Evolutionary conservation across 53 echinoderm and acorn worm genomes (phyloP), one percentile per base, ranked within the genome.

Genomic region (Antedon mediterranea): DNA sequence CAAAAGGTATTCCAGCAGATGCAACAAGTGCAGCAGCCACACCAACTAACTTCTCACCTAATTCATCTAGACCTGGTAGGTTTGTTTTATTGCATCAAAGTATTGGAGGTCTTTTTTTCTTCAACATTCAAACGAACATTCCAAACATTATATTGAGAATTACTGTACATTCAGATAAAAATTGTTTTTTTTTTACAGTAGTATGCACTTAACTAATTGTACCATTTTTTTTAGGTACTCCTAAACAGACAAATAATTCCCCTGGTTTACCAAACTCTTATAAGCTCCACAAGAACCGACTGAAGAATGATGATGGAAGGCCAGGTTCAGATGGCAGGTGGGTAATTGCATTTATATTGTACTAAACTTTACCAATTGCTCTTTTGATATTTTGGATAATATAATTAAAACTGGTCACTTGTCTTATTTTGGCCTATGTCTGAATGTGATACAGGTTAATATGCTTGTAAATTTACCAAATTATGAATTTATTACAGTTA

Each of bases 251-350:
- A 30, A 71, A 79, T 0, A 85, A 89, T 11, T 94, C 94, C 3
- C 94, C 94, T 3, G 76, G 81, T 72, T 79, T 91, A n/a, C 93
- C 93, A n/a, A 90, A 80, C 73, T 88, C 88, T 8, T 91, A 90
- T 79, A 90, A 90, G 73, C 30, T 84, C 32, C 76, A 82, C 33
- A 77, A 83, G 73, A 94, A 85, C 43, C 8, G 74, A 2, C 73
- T 84, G 71, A 88, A 88, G 43, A 74, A 84, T 71, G 88, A 93
- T 74, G 83, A 82, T 32, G 86, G 5, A 41, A 41, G 91, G 43
- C 86, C 89, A 27, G 73, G 80, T 28, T 91, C 93, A 9, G 80
- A 82, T 5, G 89, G 87, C 34, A 86, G 89, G 34, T 87, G 73
- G 29, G 89, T 85, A 70, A 90, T 37, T 37, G 37, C 37, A 37